Conservation (phyloP, 2,797 vertebrate genomes). For the Tragopan temminckii region DNA sequence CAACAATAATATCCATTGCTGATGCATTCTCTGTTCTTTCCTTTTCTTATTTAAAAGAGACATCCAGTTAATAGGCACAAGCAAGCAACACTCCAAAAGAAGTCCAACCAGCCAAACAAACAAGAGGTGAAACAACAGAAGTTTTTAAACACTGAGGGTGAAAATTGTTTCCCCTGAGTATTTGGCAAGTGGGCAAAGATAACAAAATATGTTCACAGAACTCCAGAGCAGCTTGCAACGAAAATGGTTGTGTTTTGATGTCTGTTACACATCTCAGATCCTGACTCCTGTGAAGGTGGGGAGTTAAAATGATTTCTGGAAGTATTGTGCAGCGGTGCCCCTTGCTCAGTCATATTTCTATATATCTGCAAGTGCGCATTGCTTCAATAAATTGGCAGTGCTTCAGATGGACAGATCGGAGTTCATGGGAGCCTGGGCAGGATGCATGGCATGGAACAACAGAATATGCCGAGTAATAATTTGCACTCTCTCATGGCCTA, state of each 20-base stretch:
- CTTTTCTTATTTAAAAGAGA: neutral
- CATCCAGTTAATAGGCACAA: neutral
- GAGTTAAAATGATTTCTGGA: constrained; percentile 1
- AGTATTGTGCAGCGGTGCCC: neutral
- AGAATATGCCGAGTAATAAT: neutral
- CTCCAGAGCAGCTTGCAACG: neutral
- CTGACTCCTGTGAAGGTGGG: neutral
- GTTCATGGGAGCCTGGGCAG: neutral
- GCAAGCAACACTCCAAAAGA: neutral
- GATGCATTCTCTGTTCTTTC: neutral
- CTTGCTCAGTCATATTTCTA: neutral
- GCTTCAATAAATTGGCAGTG: neutral
- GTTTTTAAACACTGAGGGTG: constrained; percentile 33
- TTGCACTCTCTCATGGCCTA: neutral
- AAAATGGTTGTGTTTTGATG: neutral
- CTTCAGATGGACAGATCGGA: neutral
- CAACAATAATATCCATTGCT: neutral
- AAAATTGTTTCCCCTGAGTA: constrained; percentile 41
- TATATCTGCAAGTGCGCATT: neutral
- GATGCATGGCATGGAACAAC: neutral
- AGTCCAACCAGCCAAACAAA: neutral
- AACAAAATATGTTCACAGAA: constrained; percentile 8
- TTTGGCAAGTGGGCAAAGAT: constrained; percentile 20
- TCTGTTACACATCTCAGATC: neutral
- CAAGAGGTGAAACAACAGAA: neutral